Percentiles rank a stretch among this genome's conserved stretches.
Evolutionary conservation across 2,797 vertebrate species (phyloP).

Genomic region (Lithobates pipiens): DNA sequence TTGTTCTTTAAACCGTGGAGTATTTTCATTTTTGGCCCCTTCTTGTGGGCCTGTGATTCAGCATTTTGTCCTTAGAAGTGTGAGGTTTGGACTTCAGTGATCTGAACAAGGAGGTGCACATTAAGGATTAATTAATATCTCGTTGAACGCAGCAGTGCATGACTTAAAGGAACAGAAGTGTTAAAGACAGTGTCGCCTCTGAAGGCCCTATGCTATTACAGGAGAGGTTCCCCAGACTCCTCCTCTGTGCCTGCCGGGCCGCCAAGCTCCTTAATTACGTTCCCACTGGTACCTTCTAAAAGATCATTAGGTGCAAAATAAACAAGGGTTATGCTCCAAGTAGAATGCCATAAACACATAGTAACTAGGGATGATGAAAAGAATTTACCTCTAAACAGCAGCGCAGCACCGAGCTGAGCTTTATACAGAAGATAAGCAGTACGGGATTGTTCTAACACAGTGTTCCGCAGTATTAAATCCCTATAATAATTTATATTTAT

Average conservation of each 20-base stretch:
- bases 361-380: constrained; percentile 72
- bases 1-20: too few species aligned
- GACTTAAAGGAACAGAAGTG: constrained; percentile 26
- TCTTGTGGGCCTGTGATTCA: not conserved
- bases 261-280: constrained; percentile 91
- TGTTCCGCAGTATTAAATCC: too few species aligned
- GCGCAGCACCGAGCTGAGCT: not conserved
- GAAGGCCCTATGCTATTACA: constrained; percentile 64
- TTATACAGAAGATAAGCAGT: not conserved
- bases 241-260: constrained; percentile 74
- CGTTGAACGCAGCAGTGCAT: constrained; percentile 6
- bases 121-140: constrained; percentile 35
- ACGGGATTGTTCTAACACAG: too few species aligned
- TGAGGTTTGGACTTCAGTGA: not conserved
- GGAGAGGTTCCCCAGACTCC: constrained; percentile 66
- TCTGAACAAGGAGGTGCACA: constrained; percentile 6
- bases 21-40: too few species aligned
- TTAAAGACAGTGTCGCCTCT: constrained; percentile 49
- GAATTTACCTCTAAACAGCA: not conserved
- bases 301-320: constrained; percentile 95
- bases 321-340: constrained; percentile 92
- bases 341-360: constrained; percentile 89
- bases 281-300: constrained; percentile 94
- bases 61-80: not conserved
- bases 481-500: too few species aligned